Evolutionary conservation across 2,888 invertebrate species (phyloP).

Genomic region (Trachelus iudaicus): DNA sequence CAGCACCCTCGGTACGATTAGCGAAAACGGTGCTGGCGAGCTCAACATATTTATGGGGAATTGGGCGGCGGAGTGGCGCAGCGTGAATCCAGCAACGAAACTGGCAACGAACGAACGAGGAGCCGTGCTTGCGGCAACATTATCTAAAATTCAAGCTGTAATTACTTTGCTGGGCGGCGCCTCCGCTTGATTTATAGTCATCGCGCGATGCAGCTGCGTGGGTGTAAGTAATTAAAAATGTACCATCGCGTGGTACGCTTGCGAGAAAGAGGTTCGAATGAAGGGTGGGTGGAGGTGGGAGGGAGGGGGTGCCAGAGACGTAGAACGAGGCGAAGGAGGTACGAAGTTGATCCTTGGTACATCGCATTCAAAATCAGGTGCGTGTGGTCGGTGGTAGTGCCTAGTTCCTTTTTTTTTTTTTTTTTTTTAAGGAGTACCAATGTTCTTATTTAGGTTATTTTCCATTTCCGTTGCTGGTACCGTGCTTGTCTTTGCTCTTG

Average conservation of each 20-base stretch:
- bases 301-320: not conserved
- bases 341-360: not conserved
- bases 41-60: conserved; percentile 34
- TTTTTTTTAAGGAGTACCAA: not conserved
- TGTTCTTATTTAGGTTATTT: not conserved
- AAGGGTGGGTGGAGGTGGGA: conserved; percentile 6
- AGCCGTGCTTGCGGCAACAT: conserved; percentile 65
- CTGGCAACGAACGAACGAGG: conserved; percentile 30
- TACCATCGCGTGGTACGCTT: conserved; percentile 64
- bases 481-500: not conserved
- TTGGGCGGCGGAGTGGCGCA: conserved; percentile 17
- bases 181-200: conserved; percentile 65
- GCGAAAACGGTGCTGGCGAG: conserved; percentile 3
- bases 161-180: conserved; percentile 65
- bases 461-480: not conserved
- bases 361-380: not conserved
- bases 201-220: conserved; percentile 66
- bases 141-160: conserved; percentile 67
- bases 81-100: not conserved
- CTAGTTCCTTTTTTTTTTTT: not conserved
- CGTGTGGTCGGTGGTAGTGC: not conserved
- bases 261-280: not conserved
- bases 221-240: conserved; percentile 67
- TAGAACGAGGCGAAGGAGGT: not conserved
- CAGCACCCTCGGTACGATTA: conserved; percentile 13